Base-by-base conservation (phyloP, 2,888 invertebrate species). In the Platycheirus rosarum region DNA sequence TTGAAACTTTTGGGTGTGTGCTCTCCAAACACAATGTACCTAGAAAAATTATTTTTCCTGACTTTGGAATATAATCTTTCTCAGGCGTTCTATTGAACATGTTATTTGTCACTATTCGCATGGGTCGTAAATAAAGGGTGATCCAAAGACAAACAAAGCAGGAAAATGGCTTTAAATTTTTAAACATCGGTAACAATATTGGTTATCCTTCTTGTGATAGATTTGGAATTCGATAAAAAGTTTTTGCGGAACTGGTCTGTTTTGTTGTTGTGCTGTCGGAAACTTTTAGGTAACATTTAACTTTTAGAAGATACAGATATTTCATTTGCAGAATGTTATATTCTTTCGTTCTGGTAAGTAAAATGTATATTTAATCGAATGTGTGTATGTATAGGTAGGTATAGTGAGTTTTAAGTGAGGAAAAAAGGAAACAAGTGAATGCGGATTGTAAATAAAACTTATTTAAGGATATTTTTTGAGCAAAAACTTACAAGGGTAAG, bases 1-100 rank as follows among this genome's bases (percentile, higher is more conserved):
- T 49, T 40, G 65, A 69, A 37, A 49, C 46, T 65, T 69, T 70
- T 20, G 37, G 75, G 49, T 44, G 65, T 69, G 63, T 70, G 69
- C 37, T n/a, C n/a, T n/a, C 9, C 29, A 20, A 20, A 57, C 40
- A 65, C 40, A 60, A 57, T 60, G 18, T n/a, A n/a, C n/a, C n/a
- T 37, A 11, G 51, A 18, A 16, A 35, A 42, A 13, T 68, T 35
- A 48, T 48, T n/a, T 71, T 63, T 63, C 44, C 65, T 62, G 44
- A 46, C 29, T 62, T 42, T 29, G 44, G 40, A 16, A 46, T 62
- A 78, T 66, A 66, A 51, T 16, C 16, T 44, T 9, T 51, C 40
- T 11, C n/a, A 53, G 46, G 62, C 29, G 53, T 63, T 49, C 40
- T 48, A 55, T 63, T 46, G 46, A 75, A 70, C 46, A 46, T 35